phyloP scores from a whole-genome alignment of 23 tunicate species.

The Oikopleura albicans region DNA sequence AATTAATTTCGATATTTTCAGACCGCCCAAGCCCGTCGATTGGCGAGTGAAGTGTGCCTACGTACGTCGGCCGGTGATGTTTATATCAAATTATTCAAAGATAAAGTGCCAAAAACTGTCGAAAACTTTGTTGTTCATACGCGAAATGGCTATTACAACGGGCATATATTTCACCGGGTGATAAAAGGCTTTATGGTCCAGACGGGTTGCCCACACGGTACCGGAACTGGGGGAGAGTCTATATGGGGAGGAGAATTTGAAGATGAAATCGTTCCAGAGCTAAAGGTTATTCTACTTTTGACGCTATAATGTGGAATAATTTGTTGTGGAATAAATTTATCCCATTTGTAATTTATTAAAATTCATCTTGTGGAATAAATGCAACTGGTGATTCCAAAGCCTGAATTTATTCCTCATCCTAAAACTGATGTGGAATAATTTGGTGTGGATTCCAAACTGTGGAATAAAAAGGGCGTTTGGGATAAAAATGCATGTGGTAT shows the following conservation, averaged over 20 bases:
- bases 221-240: conserved; percentile 86
- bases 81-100: conserved; percentile 33
- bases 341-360: no score
- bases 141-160: conserved; percentile 69
- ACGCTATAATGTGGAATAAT: neutral
- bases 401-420: no score
- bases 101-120: conserved; percentile 57
- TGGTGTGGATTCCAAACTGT: no score
- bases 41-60: neutral
- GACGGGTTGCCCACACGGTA: conserved; percentile 88
- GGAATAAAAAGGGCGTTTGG: no score
- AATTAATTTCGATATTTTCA: neutral
- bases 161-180: conserved; percentile 74
- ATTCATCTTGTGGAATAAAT: no score
- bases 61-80: conserved; percentile 40
- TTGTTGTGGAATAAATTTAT: no score
- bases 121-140: conserved; percentile 90
- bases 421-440: no score
- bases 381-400: no score
- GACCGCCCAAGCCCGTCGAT: conserved; percentile 9
- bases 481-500: no score
- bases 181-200: conserved; percentile 84
- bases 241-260: conserved; percentile 97
- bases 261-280: conserved; percentile 71
- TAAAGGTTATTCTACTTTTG: neutral